Evolutionary conservation across 2,113 vertebrate genomes (phyloP).

Genomic region (Ursus arctos): DNA sequence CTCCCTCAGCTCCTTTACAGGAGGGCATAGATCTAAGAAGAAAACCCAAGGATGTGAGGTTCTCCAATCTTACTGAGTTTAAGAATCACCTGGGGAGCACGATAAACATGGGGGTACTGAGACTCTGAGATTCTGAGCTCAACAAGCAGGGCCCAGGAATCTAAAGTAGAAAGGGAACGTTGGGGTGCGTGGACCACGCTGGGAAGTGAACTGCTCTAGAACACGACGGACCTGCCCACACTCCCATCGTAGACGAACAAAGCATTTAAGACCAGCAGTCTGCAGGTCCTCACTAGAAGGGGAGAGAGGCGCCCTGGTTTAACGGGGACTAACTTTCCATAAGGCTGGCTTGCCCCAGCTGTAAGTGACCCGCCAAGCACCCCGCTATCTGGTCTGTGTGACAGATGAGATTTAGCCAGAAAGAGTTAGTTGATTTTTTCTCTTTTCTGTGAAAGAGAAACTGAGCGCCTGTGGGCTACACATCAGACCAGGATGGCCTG

Average conservation of each 20-base stretch:
- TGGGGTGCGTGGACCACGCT: too few relatives aligned
- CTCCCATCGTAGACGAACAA: background rate
- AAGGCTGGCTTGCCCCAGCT: background rate
- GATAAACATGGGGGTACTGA: background rate
- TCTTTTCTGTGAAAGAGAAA: background rate
- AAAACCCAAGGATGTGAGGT: background rate
- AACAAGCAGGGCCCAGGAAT: background rate
- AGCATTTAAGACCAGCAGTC: background rate
- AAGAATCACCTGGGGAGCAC: background rate
- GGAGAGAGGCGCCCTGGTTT: background rate
- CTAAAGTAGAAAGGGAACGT: background rate
- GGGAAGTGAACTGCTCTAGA: background rate
- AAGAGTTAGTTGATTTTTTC: background rate
- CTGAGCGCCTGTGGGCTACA: background rate
- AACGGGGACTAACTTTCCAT: background rate
- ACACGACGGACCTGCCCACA: background rate
- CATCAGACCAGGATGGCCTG: background rate
- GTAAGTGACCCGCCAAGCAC: background rate
- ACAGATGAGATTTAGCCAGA: background rate
- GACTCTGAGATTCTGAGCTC: background rate
- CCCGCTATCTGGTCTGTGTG: background rate
- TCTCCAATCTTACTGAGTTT: background rate
- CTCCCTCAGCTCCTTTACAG: background rate
- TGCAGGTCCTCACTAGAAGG: background rate
- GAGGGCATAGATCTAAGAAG: background rate